Evolutionary conservation across 2,113 vertebrate species (phyloP).

Genomic region (Phyllostomus discolor): DNA sequence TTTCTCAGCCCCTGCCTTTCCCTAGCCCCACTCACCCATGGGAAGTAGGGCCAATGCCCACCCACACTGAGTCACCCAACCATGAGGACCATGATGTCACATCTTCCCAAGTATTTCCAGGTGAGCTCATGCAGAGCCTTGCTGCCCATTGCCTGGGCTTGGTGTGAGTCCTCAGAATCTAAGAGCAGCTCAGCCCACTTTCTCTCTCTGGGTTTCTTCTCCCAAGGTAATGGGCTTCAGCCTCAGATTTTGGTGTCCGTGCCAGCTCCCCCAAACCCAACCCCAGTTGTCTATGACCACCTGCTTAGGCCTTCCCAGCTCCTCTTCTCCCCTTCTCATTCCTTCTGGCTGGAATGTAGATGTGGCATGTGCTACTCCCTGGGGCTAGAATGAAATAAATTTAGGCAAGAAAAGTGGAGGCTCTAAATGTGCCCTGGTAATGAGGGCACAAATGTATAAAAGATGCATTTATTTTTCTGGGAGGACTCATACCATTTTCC

Average conservation of each 20-base stretch:
- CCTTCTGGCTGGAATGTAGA: neutral
- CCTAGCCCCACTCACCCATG: neutral
- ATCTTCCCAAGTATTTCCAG: neutral
- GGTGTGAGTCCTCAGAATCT: neutral
- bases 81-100: neutral
- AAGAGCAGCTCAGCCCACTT: neutral
- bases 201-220: neutral
- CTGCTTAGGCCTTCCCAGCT: neutral
- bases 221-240: neutral
- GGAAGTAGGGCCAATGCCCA: neutral
- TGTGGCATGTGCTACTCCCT: neutral
- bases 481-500: neutral
- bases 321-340: neutral
- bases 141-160: fast-evolving
- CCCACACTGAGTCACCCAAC: neutral
- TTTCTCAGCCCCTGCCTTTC: neutral
- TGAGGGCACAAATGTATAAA: conserved; percentile 8
- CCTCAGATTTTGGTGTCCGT: neutral
- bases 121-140: neutral
- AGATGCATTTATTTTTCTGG: neutral
- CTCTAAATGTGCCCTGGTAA: neutral
- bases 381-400: neutral
- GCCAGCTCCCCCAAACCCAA: neutral
- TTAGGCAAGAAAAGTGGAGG: neutral
- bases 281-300: neutral